These are phyloP conservation scores for Tachina fera DNA, from an alignment of 2,888 invertebrate genomes.

Conservation along the genomic window DNA sequence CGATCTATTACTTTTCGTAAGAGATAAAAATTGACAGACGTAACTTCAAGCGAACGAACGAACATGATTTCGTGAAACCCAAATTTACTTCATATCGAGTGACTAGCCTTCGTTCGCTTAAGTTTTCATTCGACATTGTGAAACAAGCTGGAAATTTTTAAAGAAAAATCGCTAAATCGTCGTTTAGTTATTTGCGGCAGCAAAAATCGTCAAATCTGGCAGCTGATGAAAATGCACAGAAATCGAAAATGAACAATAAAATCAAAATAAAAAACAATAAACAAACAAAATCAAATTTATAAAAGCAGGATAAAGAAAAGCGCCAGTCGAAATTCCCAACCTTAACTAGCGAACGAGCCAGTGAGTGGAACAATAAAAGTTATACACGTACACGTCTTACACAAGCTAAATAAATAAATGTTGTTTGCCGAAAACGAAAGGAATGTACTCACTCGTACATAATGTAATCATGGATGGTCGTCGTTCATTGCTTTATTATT, in stretches of 20 bases:
- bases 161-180: too few species aligned
- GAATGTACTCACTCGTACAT: constrained; percentile 57
- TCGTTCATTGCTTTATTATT: constrained; percentile 46
- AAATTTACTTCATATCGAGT: too few species aligned
- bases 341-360: constrained; percentile 25
- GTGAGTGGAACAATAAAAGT: constrained; percentile 34
- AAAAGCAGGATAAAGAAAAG: constrained; percentile 57
- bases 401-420: constrained; percentile 41
- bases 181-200: too few species aligned
- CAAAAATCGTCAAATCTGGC: constrained; percentile 12
- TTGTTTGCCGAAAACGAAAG: constrained; percentile 63
- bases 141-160: too few species aligned
- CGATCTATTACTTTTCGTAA: too few species aligned
- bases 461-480: constrained; percentile 45
- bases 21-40: too few species aligned
- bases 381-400: not conserved
- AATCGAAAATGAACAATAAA: constrained; percentile 49
- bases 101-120: too few species aligned
- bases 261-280: not conserved
- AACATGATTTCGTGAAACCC: too few species aligned
- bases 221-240: constrained; percentile 57
- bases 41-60: too few species aligned
- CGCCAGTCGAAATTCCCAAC: constrained; percentile 53
- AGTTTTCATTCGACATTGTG: too few species aligned
- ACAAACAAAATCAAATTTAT: constrained; percentile 54